These are phyloP conservation scores for Clarias gariepinus DNA, from an alignment of 2,113 vertebrate genomes.

Conservation along the genomic window DNA sequence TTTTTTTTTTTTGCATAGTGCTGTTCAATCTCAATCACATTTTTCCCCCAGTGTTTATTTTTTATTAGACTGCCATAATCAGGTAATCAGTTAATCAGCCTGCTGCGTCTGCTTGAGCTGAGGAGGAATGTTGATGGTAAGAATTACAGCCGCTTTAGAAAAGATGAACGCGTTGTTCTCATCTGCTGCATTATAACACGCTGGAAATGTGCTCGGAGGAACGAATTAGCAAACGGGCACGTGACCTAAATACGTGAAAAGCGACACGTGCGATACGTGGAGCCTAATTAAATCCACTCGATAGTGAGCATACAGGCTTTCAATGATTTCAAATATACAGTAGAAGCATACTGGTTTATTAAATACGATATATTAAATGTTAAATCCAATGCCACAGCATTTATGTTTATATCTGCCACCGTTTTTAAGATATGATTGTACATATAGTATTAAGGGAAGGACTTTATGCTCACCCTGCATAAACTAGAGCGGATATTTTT, in stretches of 20 bases:
- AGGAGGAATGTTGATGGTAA: background rate
- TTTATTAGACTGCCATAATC: background rate
- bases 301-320: too few species aligned
- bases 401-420: too few species aligned
- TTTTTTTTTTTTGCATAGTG: background rate
- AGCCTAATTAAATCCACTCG: background rate
- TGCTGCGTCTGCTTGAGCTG: background rate
- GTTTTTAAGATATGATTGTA: too few species aligned
- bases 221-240: slow-evolving; percentile 2
- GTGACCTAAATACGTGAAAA: background rate
- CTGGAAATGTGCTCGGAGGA: background rate
- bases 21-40: background rate
- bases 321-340: too few species aligned
- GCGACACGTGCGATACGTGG: background rate
- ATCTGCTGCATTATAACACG: background rate
- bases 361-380: too few species aligned
- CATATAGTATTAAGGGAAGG: too few species aligned
- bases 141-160: background rate
- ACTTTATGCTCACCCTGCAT: too few species aligned
- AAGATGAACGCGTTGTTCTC: background rate
- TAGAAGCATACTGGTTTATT: too few species aligned
- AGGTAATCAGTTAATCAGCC: background rate
- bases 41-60: background rate
- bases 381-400: too few species aligned
- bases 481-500: background rate